Evolutionary conservation across 2,113 vertebrate genomes (phyloP).

Genomic region (Zootoca vivipara): DNA sequence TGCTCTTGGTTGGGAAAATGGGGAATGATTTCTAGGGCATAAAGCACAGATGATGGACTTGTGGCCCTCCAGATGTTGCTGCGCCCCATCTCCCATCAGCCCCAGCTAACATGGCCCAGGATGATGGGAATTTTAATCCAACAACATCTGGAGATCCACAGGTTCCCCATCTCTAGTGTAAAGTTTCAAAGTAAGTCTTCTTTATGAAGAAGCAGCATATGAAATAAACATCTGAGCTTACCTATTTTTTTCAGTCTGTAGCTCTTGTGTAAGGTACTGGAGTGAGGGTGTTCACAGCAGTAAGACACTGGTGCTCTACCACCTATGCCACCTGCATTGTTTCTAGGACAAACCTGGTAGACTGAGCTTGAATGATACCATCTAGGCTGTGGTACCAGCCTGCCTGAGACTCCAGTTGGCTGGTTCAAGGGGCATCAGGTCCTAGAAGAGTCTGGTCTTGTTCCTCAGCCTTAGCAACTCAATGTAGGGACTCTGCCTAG

Average conservation of each 20-base stretch:
- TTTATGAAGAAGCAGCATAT: not conserved
- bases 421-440: not conserved
- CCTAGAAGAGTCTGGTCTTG: not conserved
- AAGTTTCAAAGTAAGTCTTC: not conserved
- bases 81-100: not conserved
- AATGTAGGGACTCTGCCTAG: not conserved
- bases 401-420: not conserved
- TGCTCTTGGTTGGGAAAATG: not conserved
- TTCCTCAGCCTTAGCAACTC: too few relatives aligned
- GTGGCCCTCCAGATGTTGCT: not conserved
- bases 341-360: not conserved
- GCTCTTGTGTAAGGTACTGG: not conserved
- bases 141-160: not conserved
- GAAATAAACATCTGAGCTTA: not conserved
- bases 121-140: not conserved
- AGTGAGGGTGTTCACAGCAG: not conserved
- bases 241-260: not conserved
- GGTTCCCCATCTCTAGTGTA: not conserved
- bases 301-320: not conserved
- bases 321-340: not conserved
- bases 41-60: not conserved
- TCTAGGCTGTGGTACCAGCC: not conserved
- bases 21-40: not conserved
- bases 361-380: not conserved
- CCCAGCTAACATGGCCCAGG: not conserved